Conservation (phyloP, 2,888 invertebrate genomes). For the Phytoseiulus persimilis region DNA sequence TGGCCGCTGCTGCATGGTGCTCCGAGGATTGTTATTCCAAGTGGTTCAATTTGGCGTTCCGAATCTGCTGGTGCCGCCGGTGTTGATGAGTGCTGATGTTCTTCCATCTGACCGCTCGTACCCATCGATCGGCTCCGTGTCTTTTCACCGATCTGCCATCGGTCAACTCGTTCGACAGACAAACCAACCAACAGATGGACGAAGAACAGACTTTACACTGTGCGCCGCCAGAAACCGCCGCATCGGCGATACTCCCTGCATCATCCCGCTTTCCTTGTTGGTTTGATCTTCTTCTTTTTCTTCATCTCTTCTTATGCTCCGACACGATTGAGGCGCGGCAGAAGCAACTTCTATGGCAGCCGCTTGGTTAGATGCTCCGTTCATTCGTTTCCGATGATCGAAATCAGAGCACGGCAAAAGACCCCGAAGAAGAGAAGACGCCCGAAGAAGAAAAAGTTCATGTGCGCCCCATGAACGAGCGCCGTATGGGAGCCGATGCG, state of each 20-base stretch:
- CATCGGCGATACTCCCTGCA: background rate
- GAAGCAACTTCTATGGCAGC: background rate
- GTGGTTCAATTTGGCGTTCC: background rate
- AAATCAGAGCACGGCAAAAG: background rate
- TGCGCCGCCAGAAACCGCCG: background rate
- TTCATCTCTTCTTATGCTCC: background rate
- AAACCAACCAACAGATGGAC: background rate
- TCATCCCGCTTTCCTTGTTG: background rate
- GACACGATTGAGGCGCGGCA: background rate
- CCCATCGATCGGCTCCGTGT: background rate
- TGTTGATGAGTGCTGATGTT: background rate
- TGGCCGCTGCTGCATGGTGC: background rate
- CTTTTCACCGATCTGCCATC: background rate
- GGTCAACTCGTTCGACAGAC: background rate
- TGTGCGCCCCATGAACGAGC: background rate
- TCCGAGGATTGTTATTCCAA: background rate
- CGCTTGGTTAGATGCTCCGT: background rate
- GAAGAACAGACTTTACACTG: background rate
- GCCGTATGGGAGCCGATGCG: background rate
- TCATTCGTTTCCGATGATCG: background rate
- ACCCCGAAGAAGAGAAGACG: background rate
- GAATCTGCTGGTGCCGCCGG: background rate
- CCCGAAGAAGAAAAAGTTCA: background rate
- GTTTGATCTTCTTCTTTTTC: background rate
- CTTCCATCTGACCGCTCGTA: background rate